These are phyloP conservation scores for Hydrotaea diabolus DNA, from an alignment of 2,888 invertebrate genomes.

Conservation along the genomic window DNA sequence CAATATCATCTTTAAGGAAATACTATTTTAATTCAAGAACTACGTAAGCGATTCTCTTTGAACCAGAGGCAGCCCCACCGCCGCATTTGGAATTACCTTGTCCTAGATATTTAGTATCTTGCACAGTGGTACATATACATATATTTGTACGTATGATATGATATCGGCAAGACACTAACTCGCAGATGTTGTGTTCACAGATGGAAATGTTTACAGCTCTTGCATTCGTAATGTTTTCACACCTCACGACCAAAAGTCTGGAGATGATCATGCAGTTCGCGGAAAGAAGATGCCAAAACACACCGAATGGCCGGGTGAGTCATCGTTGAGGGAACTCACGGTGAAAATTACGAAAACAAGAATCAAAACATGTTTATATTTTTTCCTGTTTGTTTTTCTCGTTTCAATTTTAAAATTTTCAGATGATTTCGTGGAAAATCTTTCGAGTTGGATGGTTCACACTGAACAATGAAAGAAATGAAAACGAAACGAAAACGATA, in stretches of 20 bases:
- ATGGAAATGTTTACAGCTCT: constrained; percentile 59
- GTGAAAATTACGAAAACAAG: constrained; percentile 43
- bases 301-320: constrained; percentile 43
- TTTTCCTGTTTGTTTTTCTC: constrained; percentile 23
- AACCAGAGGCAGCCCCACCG: too few species aligned
- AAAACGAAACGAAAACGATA: constrained; percentile 22
- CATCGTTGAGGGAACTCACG: constrained; percentile 53
- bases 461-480: not conserved
- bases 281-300: constrained; percentile 34
- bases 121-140: not conserved
- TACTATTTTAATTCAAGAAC: not conserved
- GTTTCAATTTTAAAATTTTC: constrained; percentile 24
- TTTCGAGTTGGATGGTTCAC: not conserved
- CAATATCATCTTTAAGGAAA: not conserved
- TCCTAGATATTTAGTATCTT: constrained; percentile 19
- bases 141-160: too few species aligned
- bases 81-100: constrained; percentile 26
- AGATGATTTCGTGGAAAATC: constrained; percentile 42
- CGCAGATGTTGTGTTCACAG: constrained; percentile 7
- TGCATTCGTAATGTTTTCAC: constrained; percentile 47
- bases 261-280: constrained; percentile 60
- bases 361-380: constrained; percentile 42
- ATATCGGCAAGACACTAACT: too few species aligned
- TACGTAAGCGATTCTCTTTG: not conserved
- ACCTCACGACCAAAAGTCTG: constrained; percentile 64